Conservation (phyloP, 2,113 vertebrate species). For the Grantiella picta region DNA sequence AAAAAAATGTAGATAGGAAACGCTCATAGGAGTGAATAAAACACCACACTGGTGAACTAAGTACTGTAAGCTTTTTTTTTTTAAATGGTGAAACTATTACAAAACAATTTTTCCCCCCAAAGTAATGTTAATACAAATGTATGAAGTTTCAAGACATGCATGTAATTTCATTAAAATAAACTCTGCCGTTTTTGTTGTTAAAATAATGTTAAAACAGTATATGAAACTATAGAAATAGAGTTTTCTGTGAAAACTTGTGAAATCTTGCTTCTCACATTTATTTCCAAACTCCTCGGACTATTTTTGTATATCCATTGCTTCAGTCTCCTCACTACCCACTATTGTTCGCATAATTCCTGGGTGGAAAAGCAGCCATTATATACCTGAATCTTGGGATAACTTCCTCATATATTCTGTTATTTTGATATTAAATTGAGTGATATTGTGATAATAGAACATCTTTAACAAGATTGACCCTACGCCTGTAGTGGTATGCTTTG, state of each 20-base stretch:
- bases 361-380: not conserved
- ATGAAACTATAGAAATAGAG: not conserved
- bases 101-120: not conserved
- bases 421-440: not conserved
- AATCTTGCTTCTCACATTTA: not conserved
- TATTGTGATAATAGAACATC: not conserved
- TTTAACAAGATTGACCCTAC: not conserved
- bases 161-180: not conserved
- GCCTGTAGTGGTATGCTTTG: not conserved
- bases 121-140: not conserved
- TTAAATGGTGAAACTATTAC: not conserved
- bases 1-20: not conserved
- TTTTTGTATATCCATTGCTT: not conserved
- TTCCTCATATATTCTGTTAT: not conserved
- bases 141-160: not conserved
- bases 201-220: not conserved
- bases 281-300: not conserved
- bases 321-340: not conserved
- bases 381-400: not conserved
- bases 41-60: not conserved
- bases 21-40: not conserved
- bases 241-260: not conserved
- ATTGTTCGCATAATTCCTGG: not conserved
- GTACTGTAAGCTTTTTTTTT: not conserved
- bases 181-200: not conserved